phyloP scores from a whole-genome alignment of 1,140 invertebrate genomes.

The Brachionus paranguensis region DNA sequence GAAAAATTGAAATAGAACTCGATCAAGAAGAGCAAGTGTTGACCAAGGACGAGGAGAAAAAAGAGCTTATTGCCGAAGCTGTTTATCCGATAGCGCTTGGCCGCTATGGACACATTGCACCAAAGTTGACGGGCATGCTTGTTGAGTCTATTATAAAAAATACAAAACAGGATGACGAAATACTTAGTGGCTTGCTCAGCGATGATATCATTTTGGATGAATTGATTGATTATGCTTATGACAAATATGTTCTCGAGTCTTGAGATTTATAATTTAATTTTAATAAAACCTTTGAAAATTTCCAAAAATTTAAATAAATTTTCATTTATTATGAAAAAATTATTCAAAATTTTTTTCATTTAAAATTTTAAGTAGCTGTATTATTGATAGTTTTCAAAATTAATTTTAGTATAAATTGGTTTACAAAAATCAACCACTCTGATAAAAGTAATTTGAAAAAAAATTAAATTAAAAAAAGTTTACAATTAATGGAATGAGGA shows the following conservation, averaged over 20 bases:
- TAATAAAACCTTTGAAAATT: not conserved
- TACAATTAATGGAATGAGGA: no score
- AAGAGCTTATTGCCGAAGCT: not conserved
- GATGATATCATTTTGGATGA: slow-evolving; percentile 6
- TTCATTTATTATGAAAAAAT: not conserved
- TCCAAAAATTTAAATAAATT: not conserved
- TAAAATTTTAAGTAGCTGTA: not conserved
- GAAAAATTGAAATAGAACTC: not conserved
- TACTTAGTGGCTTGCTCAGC: not conserved
- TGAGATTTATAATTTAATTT: not conserved
- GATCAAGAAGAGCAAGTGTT: not conserved
- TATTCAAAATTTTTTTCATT: not conserved
- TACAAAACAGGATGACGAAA: not conserved
- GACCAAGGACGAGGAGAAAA: not conserved
- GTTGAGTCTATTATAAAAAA: not conserved
- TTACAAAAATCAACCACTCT: not conserved
- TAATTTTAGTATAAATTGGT: not conserved
- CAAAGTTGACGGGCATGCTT: not conserved
- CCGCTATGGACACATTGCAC: not conserved
- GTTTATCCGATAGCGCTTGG: not conserved
- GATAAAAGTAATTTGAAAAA: no score
- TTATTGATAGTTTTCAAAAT: not conserved
- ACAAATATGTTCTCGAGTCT: not conserved
- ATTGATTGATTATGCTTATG: not conserved
- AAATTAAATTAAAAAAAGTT: no score